Conservation (phyloP, 2,888 invertebrate species). For the Dascillus cervinus region DNA sequence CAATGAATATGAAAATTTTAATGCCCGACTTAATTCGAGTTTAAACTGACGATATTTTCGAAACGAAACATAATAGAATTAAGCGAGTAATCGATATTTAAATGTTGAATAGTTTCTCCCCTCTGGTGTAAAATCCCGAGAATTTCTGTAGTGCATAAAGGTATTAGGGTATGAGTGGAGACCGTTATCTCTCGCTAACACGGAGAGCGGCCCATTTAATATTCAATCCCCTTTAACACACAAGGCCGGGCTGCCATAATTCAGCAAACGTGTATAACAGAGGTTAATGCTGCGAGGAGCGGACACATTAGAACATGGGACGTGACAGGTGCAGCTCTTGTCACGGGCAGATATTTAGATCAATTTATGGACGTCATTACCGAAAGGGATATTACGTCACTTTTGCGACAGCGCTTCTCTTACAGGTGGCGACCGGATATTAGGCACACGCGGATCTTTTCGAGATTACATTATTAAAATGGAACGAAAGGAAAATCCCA, state of each 20-base stretch:
- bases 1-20: too few relatives aligned
- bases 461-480: too few relatives aligned
- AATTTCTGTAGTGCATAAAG: conserved; percentile 19
- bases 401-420: conserved; percentile 14
- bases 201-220: conserved; percentile 22
- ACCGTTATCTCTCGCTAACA: conserved; percentile 22
- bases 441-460: too few relatives aligned
- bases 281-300: conserved; percentile 22
- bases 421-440: conserved; percentile 4
- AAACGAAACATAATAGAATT: too few relatives aligned
- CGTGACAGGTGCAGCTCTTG: conserved; percentile 28
- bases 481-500: too few relatives aligned
- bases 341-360: conserved; percentile 24
- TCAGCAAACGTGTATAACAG: conserved; percentile 23
- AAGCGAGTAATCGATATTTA: conserved; percentile 2
- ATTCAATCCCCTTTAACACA: conserved; percentile 24
- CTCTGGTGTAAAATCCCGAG: neutral
- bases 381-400: conserved; percentile 18
- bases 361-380: conserved; percentile 24
- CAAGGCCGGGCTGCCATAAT: conserved; percentile 22
- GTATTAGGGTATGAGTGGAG: conserved; percentile 19
- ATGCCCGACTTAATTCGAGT: too few relatives aligned
- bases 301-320: conserved; percentile 26
- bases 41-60: too few relatives aligned
- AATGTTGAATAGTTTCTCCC: conserved; percentile 6